Evolutionary conservation across 2,888 invertebrate genomes (phyloP), one percentile per base, ranked within the genome.

Genomic region (Pandemis cinnamomeana): DNA sequence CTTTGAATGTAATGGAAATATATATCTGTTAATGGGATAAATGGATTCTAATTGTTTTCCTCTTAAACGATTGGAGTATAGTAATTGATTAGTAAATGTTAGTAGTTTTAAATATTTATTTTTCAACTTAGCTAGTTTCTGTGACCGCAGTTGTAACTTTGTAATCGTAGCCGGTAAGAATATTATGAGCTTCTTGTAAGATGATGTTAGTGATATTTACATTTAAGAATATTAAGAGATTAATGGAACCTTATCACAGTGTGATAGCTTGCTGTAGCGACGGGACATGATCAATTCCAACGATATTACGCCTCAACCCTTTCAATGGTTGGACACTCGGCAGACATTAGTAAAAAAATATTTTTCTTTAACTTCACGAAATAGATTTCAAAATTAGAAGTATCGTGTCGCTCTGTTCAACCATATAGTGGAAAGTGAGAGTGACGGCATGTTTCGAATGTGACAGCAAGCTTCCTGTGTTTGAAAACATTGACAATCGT

Each of bases 181-280:
- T 68, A 72, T 72, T 53, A 72, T 48, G 72, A 72, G 72, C 72
- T 72, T 72, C 55, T 62, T 62, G 61, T 72, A 72, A 63, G 63
- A 68, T 72, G 55, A n/a, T 55, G 55, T 11, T 71, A 42, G 42
- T 51, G 27, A 51, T 58, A 48, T 41, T 20, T 71, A 71, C 42
- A 61, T 51, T 27, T 71, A n/a, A 61, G 27, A 51, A 51, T 8
- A 67, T 10, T 61, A 41, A n/a, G 27, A 58, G 0, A 27, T 58
- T 10, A 27, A 20, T 55, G 15, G 8, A 20, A 55, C 55, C 55
- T 55, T 55, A 20, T 55, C 55, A 20, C 8, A 20, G 20, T 55
- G 55, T n/a, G 15, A 53, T 53, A 53, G n/a, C 51, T 53, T 53
- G 51, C n/a, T 53, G 55, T 55, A 55, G 7, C 7, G 15, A 20